Conservation (phyloP, 1,140 invertebrate species). For the Eupristina koningsbergeri region DNA sequence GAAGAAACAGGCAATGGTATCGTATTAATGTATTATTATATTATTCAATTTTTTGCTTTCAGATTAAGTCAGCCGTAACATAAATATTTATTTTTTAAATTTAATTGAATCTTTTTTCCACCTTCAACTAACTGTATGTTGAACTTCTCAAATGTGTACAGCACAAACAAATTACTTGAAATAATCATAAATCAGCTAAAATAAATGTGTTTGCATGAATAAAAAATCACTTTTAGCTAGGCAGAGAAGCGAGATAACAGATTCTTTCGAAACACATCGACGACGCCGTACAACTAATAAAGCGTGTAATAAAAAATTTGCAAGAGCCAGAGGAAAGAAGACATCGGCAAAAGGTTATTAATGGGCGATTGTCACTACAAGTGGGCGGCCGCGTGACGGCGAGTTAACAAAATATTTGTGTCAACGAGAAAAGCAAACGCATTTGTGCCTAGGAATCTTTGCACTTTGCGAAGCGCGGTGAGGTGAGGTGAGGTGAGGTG, state of each 20-base stretch:
- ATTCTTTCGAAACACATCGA: constrained; percentile 33
- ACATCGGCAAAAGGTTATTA: constrained; percentile 27
- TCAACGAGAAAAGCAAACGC: constrained; percentile 37
- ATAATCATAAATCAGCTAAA: constrained; percentile 17
- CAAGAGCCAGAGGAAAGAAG: not conserved
- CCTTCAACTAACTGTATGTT: not conserved
- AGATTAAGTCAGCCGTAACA: not conserved
- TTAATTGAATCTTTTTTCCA: not conserved
- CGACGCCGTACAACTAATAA: not conserved
- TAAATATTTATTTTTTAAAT: constrained; percentile 9
- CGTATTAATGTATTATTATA: not conserved
- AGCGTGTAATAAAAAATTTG: not conserved
- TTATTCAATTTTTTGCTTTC: not conserved
- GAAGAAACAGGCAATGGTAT: not conserved
- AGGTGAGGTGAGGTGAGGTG: no score
- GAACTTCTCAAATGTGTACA: not conserved
- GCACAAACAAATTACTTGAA: constrained; percentile 14
- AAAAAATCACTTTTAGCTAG: not conserved
- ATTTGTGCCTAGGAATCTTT: not conserved
- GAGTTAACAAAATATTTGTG: constrained; percentile 41
- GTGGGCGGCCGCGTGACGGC: constrained; percentile 28
- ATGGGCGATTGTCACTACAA: constrained; percentile 33
- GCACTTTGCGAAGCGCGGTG: not conserved
- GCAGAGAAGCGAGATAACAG: constrained; percentile 30
- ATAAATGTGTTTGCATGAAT: constrained; percentile 16